Evolutionary conservation across 2,888 invertebrate genomes (phyloP), one percentile per base, ranked within the genome.

Genomic region (Tipula unca): DNA sequence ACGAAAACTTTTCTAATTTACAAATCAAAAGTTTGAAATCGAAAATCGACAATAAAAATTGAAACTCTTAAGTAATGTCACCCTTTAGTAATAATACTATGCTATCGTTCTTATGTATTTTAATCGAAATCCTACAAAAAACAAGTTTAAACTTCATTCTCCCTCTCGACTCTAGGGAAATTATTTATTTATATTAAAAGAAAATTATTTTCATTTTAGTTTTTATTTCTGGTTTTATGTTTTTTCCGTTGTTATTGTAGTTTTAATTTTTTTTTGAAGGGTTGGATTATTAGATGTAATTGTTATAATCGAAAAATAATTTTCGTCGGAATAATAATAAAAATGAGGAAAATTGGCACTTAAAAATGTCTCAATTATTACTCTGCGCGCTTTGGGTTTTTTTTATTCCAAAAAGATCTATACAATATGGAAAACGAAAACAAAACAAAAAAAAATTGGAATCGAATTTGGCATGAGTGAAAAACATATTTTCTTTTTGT

Each of bases 271-370:
- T 48, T 48, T 20, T 20, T 25, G 10, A 25, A 25, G 69, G 69
- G 69, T 69, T 69, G 69, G 69, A 69, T 69, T 69, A 69, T 69
- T 69, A 69, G 69, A 25, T 25, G 69, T 69, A 69, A 69, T 69
- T 69, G 69, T 69, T 69, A 69, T 69, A 69, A 69, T 69, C 69
- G 69, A 69, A 69, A 69, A 13, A 69, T 69, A 69, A 69, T 69
- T 69, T 69, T 69, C 25, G 10, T 69, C 69, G 69, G n/a, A n/a
- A n/a, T 69, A 69, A 69, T 69, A 69, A 69, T 25, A 69, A 69
- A 69, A 69, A 20, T 69, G 20, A 69, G 0, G 69, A 69, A 69
- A 25, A 69, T 69, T 25, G 69, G 69, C 69, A 25, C 69, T 69
- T 69, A 69, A 69, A 54, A 69, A 69, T 69, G 25, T 69, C 69